Percentiles rank a stretch among this genome's conserved stretches.
Evolutionary conservation across 2,888 invertebrate species (phyloP).

Genomic region (Unio pictorum): DNA sequence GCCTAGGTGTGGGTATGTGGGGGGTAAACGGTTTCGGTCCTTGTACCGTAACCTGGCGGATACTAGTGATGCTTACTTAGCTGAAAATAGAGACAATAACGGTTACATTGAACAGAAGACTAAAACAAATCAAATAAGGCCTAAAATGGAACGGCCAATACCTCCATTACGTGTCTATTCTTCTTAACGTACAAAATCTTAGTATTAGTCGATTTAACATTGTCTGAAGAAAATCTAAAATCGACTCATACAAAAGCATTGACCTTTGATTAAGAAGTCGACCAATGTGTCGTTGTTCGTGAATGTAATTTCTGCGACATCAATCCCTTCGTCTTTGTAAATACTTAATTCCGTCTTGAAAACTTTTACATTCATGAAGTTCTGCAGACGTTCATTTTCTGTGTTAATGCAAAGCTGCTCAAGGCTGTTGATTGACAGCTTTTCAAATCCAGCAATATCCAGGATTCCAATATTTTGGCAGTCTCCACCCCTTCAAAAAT

Average conservation of each 20-base stretch:
- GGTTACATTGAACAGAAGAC: too few relatives aligned
- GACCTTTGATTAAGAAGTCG: constrained; percentile 46
- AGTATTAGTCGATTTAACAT: too few relatives aligned
- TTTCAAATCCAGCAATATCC: constrained; percentile 68
- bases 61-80: too few relatives aligned
- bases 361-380: constrained; percentile 51
- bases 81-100: too few relatives aligned
- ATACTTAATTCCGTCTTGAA: constrained; percentile 47
- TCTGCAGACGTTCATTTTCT: constrained; percentile 61
- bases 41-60: too few relatives aligned
- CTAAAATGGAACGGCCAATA: too few relatives aligned
- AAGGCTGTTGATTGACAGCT: constrained; percentile 57
- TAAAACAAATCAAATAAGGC: too few relatives aligned
- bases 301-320: constrained; percentile 36
- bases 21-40: too few relatives aligned
- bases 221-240: too few relatives aligned
- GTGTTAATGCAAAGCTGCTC: constrained; percentile 66
- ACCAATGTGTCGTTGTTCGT: constrained; percentile 58
- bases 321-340: constrained; percentile 46
- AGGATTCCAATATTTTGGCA: constrained; percentile 52
- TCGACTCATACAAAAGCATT: background rate
- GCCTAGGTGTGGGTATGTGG: too few relatives aligned
- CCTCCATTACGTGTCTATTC: too few relatives aligned
- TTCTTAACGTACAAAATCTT: background rate
- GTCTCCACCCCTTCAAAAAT: too few relatives aligned